Conservation (phyloP, 1,140 invertebrate species). For the Pentalonia nigronervosa region DNA sequence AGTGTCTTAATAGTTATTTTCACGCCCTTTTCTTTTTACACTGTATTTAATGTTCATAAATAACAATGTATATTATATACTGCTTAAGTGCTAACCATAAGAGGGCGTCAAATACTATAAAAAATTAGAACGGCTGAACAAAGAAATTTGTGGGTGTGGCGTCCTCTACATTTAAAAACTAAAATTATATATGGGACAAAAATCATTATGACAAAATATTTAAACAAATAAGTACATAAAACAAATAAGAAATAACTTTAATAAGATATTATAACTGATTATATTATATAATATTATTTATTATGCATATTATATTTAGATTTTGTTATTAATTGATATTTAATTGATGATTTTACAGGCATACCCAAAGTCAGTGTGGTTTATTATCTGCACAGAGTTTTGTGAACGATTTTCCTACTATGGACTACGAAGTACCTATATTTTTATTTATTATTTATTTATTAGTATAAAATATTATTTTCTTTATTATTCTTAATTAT, state of each 20-base stretch:
- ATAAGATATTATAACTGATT: background rate
- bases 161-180: background rate
- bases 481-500: background rate
- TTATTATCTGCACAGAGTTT: conserved; percentile 95
- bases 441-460: background rate
- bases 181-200: background rate
- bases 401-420: conserved; percentile 96
- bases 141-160: background rate
- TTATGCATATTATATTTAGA: too few relatives aligned
- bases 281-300: too few relatives aligned
- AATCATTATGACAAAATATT: too few relatives aligned
- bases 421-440: conserved; percentile 89
- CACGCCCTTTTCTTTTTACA: background rate
- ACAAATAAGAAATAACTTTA: background rate
- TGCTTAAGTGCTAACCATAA: background rate
- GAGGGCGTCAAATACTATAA: background rate
- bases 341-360: background rate
- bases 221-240: background rate
- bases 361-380: conserved; percentile 90
- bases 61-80: background rate
- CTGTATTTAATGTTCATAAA: background rate
- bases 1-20: too few relatives aligned
- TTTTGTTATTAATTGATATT: background rate
- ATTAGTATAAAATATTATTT: background rate
- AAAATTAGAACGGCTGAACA: background rate